Evolutionary conservation across 2,888 invertebrate genomes (phyloP), one percentile per base, ranked within the genome.

Genomic region (Macrophya annulata): DNA sequence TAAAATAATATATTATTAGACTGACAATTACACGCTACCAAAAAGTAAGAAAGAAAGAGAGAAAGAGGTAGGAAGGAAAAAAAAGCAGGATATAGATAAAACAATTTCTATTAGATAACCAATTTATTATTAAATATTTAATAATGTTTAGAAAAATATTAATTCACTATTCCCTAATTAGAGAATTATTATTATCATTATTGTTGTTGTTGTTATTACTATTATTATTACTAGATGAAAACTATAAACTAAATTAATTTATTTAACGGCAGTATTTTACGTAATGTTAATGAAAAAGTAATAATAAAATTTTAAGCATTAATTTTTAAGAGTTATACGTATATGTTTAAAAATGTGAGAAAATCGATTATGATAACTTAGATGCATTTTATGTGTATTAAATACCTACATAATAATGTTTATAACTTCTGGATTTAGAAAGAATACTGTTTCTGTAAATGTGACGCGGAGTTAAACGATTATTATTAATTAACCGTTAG

Each of bases 381-480:
- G 59, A 79, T 40, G 59, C 76, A 76, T 76, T 76, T 76, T 12
- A 72, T 72, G 40, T 40, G 21, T 72, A n/a, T 72, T 55, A 55
- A n/a, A n/a, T 6, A 55, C 17, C n/a, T 55, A 55, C n/a, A 25
- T 10, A 21, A 62, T 25, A 55, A 9, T 55, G 21, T 62, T 21
- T 25, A 21, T 8, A n/a, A 55, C 55, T 8, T 55, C 55, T 55
- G 55, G n/a, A 55, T 51, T 17, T 15, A 5, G 31, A 31, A 17
- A 51, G 17, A 51, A 51, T 10, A 62, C 25, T 25, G 4, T 62
- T 62, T 62, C 10, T 25, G 12, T 62, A 25, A 25, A 62, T 25
- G 3, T 12, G 21, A 21, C 1, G 25, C 10, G 62, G 25, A 62
- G 12, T 62, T 25, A 21, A 1, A 55, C n/a, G 55, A 55, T 17